Evolutionary conservation across 2,113 vertebrate genomes (phyloP).

Genomic region (Aspiorhynchus laticeps): DNA sequence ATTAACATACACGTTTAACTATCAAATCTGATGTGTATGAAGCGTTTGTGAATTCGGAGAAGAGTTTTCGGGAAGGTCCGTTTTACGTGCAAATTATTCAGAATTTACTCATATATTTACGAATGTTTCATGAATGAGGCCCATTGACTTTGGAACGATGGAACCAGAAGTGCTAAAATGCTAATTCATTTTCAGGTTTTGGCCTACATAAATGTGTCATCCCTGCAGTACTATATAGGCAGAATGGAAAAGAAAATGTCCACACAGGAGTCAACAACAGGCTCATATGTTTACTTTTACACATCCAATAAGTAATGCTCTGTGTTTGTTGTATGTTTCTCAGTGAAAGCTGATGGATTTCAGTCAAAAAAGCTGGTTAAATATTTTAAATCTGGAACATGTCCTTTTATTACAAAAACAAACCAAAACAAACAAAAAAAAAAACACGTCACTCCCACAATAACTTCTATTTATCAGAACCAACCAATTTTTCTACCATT

Average conservation of each 20-base stretch:
- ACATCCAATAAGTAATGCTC: neutral
- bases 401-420: neutral
- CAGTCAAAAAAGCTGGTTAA: neutral
- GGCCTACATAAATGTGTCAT: neutral
- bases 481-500: neutral
- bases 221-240: neutral
- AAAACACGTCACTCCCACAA: neutral
- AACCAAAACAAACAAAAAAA: too few relatives aligned
- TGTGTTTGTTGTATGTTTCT: neutral
- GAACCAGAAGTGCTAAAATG: too few relatives aligned
- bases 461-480: neutral
- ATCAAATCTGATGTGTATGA: too few relatives aligned
- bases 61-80: too few relatives aligned
- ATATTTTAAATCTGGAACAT: neutral
- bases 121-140: too few relatives aligned
- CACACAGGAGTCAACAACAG: neutral
- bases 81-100: too few relatives aligned
- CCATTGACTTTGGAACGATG: too few relatives aligned
- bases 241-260: neutral
- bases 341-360: neutral
- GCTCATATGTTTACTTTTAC: neutral
- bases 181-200: neutral
- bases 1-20: too few relatives aligned
- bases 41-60: too few relatives aligned
- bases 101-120: too few relatives aligned